Conservation (phyloP, 2,797 vertebrate genomes). For the Tachyglossus aculeatus region DNA sequence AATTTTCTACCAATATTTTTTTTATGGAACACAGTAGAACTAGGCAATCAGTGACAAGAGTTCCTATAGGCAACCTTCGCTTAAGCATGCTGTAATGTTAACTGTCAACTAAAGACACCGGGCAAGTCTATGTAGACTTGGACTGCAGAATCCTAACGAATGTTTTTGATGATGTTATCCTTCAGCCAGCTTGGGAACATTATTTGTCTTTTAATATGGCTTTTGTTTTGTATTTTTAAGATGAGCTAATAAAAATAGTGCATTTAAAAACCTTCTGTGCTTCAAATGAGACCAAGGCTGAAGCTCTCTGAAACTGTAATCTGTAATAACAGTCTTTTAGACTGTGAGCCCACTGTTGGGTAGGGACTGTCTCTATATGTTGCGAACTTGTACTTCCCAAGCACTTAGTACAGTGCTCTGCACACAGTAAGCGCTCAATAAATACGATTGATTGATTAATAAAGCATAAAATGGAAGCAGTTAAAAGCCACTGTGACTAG, state of each 20-base stretch:
- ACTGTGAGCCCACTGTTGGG: too few species aligned
- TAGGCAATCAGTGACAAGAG: constrained; percentile 48
- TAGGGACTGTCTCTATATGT: too few species aligned
- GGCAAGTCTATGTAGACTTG: background rate
- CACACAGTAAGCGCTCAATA: too few species aligned
- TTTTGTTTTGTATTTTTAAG: constrained; percentile 29
- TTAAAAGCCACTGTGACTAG: constrained; percentile 35
- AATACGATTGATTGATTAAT: too few species aligned
- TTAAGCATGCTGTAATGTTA: background rate
- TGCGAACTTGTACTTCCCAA: too few species aligned
- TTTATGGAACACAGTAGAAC: constrained; percentile 49
- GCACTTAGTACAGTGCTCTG: too few species aligned
- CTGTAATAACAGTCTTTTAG: too few species aligned
- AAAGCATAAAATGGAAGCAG: constrained; percentile 32
- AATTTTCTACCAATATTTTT: constrained; percentile 54
- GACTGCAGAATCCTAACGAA: background rate
- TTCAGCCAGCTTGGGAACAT: background rate
- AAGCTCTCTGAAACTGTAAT: constrained; percentile 24
- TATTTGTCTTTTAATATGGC: constrained; percentile 14
- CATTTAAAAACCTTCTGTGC: constrained; percentile 27
- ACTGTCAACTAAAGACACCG: constrained; percentile 17
- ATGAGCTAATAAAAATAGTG: background rate
- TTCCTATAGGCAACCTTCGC: constrained; percentile 14
- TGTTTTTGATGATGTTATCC: background rate
- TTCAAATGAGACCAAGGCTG: constrained; percentile 15